Conservation (phyloP, 2,888 invertebrate genomes). For the Gisinianus flammeolus region DNA sequence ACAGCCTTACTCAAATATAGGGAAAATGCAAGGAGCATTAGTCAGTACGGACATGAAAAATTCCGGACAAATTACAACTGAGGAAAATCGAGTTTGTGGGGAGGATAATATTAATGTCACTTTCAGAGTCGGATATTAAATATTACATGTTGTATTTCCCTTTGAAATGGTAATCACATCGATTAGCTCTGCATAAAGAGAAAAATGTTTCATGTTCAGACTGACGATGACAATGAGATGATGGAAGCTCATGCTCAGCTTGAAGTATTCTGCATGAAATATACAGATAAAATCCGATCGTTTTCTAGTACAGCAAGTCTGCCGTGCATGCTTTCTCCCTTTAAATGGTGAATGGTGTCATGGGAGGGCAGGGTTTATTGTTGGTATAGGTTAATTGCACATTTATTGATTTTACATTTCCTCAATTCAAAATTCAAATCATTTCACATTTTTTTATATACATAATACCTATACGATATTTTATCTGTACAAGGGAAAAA, state of each 20-base stretch:
- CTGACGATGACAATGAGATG: background rate
- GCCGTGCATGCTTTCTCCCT: background rate
- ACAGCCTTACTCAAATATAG: too few relatives aligned
- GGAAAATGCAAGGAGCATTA: too few relatives aligned
- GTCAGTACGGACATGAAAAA: too few relatives aligned
- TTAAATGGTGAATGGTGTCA: background rate
- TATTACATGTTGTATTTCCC: background rate
- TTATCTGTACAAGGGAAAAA: background rate
- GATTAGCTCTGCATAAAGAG: background rate
- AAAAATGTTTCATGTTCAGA: background rate
- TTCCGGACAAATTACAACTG: too few relatives aligned
- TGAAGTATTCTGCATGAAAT: too few relatives aligned
- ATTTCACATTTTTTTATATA: background rate
- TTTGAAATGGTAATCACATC: background rate
- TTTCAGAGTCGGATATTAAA: background rate
- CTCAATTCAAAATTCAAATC: background rate
- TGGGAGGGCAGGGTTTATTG: background rate
- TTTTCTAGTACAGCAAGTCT: background rate
- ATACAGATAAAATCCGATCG: background rate
- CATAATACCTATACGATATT: background rate
- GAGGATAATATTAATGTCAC: background rate
- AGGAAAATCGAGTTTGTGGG: too few relatives aligned
- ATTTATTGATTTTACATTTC: background rate
- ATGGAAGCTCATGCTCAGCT: too few relatives aligned
- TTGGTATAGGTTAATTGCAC: background rate